These are phyloP conservation scores for Eupristina koningsbergeri DNA, from an alignment of 1,140 invertebrate species.

Conservation along the genomic window DNA sequence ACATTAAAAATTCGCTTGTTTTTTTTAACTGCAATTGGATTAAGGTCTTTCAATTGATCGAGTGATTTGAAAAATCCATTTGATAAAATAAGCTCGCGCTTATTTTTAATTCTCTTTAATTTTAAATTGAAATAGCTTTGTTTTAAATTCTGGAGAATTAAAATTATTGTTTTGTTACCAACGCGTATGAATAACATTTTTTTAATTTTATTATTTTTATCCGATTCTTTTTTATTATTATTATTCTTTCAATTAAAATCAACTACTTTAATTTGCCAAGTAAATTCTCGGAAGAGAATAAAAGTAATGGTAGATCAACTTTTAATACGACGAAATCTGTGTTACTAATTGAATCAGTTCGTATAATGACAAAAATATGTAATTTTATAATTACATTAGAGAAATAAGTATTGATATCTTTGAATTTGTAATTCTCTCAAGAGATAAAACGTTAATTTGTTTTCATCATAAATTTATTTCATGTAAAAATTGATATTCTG, in stretches of 20 bases:
- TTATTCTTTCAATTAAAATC: not conserved
- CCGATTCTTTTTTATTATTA: not conserved
- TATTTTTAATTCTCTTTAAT: no score
- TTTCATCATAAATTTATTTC: no score
- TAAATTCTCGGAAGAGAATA: not conserved
- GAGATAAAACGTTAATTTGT: no score
- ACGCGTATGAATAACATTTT: not conserved
- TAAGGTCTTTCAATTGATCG: not conserved
- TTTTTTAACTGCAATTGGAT: not conserved
- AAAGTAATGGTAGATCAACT: not conserved
- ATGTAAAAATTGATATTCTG: no score
- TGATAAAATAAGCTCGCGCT: no score
- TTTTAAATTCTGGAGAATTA: no score
- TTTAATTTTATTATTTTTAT: no score
- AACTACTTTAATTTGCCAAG: not conserved
- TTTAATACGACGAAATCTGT: not conserved
- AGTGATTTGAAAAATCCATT: no score
- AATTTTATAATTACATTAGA: no score
- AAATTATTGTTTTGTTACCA: not conserved
- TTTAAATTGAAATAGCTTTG: no score
- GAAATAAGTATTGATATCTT: not conserved
- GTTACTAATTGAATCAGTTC: not conserved
- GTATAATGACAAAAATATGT: no score
- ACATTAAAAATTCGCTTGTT: not conserved
- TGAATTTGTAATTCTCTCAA: no score